Conservation (phyloP, 2,113 vertebrate genomes). For the Australoheros scitulus region DNA sequence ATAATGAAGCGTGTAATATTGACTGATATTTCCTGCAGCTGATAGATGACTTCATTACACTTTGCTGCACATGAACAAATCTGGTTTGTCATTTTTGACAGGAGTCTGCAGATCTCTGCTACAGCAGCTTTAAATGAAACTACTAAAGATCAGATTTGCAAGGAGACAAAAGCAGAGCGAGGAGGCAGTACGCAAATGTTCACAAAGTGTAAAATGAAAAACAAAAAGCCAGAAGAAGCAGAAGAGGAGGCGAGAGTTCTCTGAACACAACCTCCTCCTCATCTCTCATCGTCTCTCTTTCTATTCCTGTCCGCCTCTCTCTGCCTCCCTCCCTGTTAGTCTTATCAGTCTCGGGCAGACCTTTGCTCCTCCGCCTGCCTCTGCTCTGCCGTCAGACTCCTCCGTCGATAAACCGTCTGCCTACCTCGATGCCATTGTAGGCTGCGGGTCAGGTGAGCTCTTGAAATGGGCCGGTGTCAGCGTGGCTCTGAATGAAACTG, state of each 20-base stretch:
- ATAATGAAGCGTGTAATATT: neutral
- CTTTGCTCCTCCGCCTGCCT: slow-evolving; percentile 47
- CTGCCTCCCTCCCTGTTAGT: neutral
- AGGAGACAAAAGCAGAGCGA: neutral
- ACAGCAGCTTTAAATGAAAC: neutral
- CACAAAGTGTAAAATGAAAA: neutral
- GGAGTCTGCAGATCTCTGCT: neutral
- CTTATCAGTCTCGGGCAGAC: slow-evolving; percentile 62
- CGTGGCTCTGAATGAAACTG: neutral
- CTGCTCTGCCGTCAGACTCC: slow-evolving; percentile 34
- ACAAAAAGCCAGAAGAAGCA: neutral
- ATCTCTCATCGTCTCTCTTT: neutral
- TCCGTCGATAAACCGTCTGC: slow-evolving; percentile 42
- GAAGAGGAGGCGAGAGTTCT: neutral
- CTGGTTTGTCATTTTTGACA: neutral
- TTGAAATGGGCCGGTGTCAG: slow-evolving; percentile 9
- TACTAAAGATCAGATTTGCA: neutral
- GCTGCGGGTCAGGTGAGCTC: slow-evolving; percentile 37
- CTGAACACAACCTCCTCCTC: neutral
- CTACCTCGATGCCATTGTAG: slow-evolving; percentile 15
- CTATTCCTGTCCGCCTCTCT: slow-evolving; percentile 11
- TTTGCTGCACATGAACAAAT: neutral
- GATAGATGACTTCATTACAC: neutral
- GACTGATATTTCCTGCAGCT: neutral
- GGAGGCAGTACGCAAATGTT: neutral